phyloP scores from a whole-genome alignment of 2,797 vertebrate species.

The Spinibarbus caldwelli region DNA sequence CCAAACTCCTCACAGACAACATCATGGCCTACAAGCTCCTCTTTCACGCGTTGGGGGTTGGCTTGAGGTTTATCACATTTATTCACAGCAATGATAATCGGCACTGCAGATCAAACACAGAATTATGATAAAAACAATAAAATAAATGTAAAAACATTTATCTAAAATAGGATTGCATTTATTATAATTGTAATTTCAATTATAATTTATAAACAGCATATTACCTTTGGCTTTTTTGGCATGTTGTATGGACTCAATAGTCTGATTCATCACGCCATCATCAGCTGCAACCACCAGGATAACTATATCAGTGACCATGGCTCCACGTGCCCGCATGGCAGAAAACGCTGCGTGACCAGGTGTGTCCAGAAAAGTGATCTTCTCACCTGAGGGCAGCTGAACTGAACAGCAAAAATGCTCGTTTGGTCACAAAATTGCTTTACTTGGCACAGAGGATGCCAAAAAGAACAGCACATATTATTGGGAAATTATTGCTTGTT shows the following conservation, averaged over 20 bases:
- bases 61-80: conserved; percentile 92
- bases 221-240: conserved; percentile 86
- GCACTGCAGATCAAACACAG: conserved; percentile 72
- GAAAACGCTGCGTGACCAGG: conserved; percentile 96
- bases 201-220: neutral
- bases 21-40: conserved; percentile 84
- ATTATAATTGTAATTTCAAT: neutral
- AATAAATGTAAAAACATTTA: neutral
- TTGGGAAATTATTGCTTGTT: neutral
- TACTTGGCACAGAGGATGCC: neutral
- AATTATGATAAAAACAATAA: neutral
- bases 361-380: conserved; percentile 95
- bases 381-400: conserved; percentile 87
- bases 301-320: conserved; percentile 89
- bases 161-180: neutral
- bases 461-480: neutral
- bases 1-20: conserved; percentile 93
- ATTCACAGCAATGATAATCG: conserved; percentile 92
- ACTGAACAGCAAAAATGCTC: conserved; percentile 64
- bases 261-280: conserved; percentile 96
- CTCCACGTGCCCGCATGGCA: conserved; percentile 91
- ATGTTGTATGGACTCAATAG: conserved; percentile 91
- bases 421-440: neutral
- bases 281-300: conserved; percentile 94
- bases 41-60: conserved; percentile 86